Evolutionary conservation across 2,113 vertebrate genomes (phyloP), one percentile per base, ranked within the genome.

Genomic region (Cichladusa arquata): DNA sequence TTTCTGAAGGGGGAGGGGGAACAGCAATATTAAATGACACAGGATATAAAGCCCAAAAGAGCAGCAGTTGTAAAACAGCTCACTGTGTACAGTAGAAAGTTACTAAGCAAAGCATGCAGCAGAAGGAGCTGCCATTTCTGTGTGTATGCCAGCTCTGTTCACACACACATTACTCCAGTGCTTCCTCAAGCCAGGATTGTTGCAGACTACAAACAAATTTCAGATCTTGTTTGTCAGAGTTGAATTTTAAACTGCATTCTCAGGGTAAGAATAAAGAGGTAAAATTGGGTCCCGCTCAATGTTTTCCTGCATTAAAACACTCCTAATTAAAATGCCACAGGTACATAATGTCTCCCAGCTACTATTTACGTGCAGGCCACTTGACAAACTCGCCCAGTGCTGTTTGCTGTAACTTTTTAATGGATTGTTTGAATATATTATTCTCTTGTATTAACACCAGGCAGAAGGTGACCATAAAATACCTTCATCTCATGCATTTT

Each of bases 71-170:
- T 50, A 53, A 47, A 67, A 42, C 19, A 66, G n/a, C 34, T 69
- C 69, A 58, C 17, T 1, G 0, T 31, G 14, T 9, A 5, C 0
- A 65, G 22, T 2, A 40, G 45, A 44, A 61, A 65, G 70, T 31
- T 33, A 12, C n/a, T 11, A n/a, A 29, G 8, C 33, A 5, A 76
- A 48, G 29, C 64, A 29, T 7, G 61, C 42, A 67, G 26, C 36
- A 67, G 26, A 44, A 51, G 17, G 25, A 67, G 3, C 6, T 47
- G 40, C 28, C 5, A 1, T 61, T 44, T 47, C 16, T 57, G 38
- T 12, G 15, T 24, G 26, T 42, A 4, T 40, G 33, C 10, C 33
- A 24, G 5, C 40, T 34, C 4, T 29, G 47, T 26, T 13, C 40
- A 85, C 13, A 14, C 26, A 38, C 13, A 40, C 14, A 7, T 6